These are phyloP conservation scores for Melikaiella ostensackeni DNA, from an alignment of 2,888 invertebrate species.

Conservation along the genomic window DNA sequence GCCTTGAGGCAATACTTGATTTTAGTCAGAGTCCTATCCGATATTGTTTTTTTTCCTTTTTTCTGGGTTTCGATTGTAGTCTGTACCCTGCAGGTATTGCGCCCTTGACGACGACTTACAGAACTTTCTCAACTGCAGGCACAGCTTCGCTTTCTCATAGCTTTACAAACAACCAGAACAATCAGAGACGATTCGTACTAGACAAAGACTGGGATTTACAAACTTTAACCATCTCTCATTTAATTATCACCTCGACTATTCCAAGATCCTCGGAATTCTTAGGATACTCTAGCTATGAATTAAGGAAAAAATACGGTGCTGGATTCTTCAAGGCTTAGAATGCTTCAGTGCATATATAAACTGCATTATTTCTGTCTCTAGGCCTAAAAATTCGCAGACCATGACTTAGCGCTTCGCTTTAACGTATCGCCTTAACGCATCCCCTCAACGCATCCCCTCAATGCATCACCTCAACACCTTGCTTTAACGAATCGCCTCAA, in stretches of 20 bases:
- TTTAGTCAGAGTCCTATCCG: neutral
- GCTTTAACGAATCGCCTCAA: no score
- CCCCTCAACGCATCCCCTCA: no score
- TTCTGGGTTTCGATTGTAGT: constrained; percentile 11
- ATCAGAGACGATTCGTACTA: constrained; percentile 8
- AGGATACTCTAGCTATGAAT: no score
- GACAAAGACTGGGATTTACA: constrained; percentile 34
- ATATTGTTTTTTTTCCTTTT: constrained; percentile 23
- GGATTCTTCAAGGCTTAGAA: no score
- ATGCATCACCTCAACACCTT: no score
- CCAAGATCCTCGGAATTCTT: neutral
- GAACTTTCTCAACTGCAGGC: constrained; percentile 23
- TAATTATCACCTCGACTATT: neutral
- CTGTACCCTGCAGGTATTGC: constrained; percentile 5
- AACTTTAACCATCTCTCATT: constrained; percentile 23
- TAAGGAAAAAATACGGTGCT: no score
- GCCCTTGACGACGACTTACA: constrained; percentile 25
- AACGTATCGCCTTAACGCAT: no score
- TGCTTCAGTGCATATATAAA: no score
- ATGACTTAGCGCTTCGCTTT: no score
- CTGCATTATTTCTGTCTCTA: no score
- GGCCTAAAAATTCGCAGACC: no score
- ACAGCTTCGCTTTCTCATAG: constrained; percentile 28
- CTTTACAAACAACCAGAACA: constrained; percentile 27
- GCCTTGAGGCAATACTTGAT: neutral